Conservation (phyloP, 2,888 invertebrate genomes). For the Athripsodes cinereus region DNA sequence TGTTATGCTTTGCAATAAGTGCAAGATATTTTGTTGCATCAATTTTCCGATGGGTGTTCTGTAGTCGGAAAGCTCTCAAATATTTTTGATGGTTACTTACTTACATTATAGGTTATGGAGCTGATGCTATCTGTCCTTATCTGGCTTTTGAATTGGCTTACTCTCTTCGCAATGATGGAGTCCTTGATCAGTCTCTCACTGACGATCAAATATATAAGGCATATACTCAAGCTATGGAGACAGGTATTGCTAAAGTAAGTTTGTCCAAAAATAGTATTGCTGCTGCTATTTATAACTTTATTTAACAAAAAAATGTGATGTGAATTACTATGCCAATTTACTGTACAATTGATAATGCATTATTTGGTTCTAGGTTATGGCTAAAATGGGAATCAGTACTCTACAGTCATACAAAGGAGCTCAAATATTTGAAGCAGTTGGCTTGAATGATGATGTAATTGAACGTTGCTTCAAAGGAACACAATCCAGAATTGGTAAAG, state of each 20-base stretch:
- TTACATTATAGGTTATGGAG: slow-evolving; percentile 65
- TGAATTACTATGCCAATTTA: too few relatives aligned
- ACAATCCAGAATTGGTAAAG: slow-evolving; percentile 56
- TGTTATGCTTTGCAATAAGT: too few relatives aligned
- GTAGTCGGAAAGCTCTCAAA: too few relatives aligned
- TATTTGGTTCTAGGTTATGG: slow-evolving; percentile 60
- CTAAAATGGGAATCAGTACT: slow-evolving; percentile 99
- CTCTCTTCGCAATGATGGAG: slow-evolving; percentile 77
- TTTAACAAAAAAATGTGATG: too few relatives aligned
- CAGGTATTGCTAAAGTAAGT: slow-evolving; percentile 77
- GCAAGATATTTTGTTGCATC: too few relatives aligned
- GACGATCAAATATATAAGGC: slow-evolving; percentile 80
- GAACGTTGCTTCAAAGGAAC: slow-evolving; percentile 87
- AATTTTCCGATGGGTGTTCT: too few relatives aligned
- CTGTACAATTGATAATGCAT: too few relatives aligned
- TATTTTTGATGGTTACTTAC: not conserved
- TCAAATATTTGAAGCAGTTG: slow-evolving; percentile 98
- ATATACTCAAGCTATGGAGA: slow-evolving; percentile 86
- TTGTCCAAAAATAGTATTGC: too few relatives aligned
- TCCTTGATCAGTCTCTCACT: slow-evolving; percentile 68
- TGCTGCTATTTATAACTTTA: too few relatives aligned
- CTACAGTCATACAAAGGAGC: slow-evolving; percentile 98
- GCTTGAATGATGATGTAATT: slow-evolving; percentile 85
- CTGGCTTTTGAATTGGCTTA: slow-evolving; percentile 90
- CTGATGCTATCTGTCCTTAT: slow-evolving; percentile 97